Conservation (phyloP, 2,113 vertebrate genomes). For the Chinchilla lanigera region DNA sequence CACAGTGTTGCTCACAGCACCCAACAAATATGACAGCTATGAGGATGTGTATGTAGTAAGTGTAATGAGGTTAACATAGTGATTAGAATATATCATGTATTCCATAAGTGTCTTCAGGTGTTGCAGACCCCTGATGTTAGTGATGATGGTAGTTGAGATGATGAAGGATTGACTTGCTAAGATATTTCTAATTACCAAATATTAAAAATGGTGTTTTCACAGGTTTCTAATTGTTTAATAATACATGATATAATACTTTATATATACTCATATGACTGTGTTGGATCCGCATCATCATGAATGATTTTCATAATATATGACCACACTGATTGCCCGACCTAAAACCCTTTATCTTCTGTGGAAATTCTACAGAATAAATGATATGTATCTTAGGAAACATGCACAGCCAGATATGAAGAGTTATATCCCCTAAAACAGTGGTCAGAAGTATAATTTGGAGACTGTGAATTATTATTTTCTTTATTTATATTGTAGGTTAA, state of each 20-base stretch:
- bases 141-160: not conserved
- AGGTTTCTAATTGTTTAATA: not conserved
- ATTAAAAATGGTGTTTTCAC: not conserved
- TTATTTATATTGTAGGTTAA: constrained; percentile 72
- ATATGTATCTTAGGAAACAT: not conserved
- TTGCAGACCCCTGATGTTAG: not conserved
- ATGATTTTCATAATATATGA: not conserved
- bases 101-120: not conserved
- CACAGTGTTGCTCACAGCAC: not conserved
- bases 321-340: fast-evolving
- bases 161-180: not conserved
- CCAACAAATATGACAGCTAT: fast-evolving
- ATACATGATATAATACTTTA: not conserved
- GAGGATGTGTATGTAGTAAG: not conserved
- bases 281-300: not conserved
- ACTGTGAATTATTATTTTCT: not conserved
- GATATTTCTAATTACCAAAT: not conserved
- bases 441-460: not conserved
- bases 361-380: not conserved
- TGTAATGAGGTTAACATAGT: not conserved
- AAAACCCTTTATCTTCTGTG: not conserved
- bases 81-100: not conserved
- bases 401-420: not conserved
- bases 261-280: not conserved
- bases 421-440: not conserved